Evolutionary conservation across 2,888 invertebrate species (phyloP).

Genomic region (Steinernema carpocapsae): DNA sequence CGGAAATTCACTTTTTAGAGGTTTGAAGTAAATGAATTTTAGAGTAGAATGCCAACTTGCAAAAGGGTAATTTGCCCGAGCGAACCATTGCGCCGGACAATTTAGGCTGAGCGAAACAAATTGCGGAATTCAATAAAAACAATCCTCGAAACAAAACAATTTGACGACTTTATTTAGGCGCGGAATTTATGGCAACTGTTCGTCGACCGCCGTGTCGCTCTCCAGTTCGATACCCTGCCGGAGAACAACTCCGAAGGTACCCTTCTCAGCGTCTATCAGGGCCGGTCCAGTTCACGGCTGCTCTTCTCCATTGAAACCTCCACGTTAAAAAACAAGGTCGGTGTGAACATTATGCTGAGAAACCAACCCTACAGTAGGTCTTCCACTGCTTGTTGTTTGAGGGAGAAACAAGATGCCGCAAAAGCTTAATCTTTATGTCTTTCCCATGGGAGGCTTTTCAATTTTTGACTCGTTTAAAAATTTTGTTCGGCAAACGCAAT

Average conservation of each 20-base stretch:
- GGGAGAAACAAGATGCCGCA: neutral
- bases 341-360: neutral
- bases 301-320: conserved; percentile 40
- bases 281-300: conserved; percentile 9
- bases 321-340: conserved; percentile 42
- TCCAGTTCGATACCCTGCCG: conserved; percentile 50
- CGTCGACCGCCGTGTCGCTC: conserved; percentile 44
- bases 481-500: neutral
- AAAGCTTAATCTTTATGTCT: conserved; percentile 2
- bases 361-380: neutral
- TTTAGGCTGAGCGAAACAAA: conserved; percentile 11
- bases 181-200: conserved; percentile 45
- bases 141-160: conserved; percentile 13
- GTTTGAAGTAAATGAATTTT: conserved; percentile 16
- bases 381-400: neutral
- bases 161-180: conserved; percentile 41
- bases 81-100: conserved; percentile 6
- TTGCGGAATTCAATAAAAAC: neutral
- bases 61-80: conserved; percentile 15
- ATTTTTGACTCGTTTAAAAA: neutral
- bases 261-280: conserved; percentile 21
- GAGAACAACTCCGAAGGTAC: conserved; percentile 36
- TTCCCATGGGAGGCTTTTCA: neutral
- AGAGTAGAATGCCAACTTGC: conserved; percentile 12
- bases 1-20: neutral